These are phyloP conservation scores for Perithous albicinctus DNA, from an alignment of 2,888 invertebrate species.

Conservation along the genomic window DNA sequence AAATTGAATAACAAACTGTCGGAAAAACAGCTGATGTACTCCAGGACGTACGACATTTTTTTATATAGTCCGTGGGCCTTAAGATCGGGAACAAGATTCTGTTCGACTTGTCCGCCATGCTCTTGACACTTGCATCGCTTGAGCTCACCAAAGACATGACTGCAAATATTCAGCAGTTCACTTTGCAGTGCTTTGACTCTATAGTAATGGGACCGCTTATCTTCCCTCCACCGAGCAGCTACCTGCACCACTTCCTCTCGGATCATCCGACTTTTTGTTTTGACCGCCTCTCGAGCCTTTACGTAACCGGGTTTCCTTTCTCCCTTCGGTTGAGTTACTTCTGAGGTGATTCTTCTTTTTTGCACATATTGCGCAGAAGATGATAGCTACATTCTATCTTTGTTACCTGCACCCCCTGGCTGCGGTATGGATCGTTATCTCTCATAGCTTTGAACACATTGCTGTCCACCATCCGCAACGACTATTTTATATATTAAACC, in stretches of 20 bases:
- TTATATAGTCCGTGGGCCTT: slow-evolving; percentile 51
- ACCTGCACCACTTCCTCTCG: slow-evolving; percentile 21
- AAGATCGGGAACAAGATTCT: slow-evolving; percentile 51
- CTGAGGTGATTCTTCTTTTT: slow-evolving; percentile 39
- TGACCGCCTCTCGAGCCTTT: slow-evolving; percentile 24
- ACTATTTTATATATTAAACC: slow-evolving; percentile 60
- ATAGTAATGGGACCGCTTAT: slow-evolving; percentile 14
- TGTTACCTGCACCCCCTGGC: slow-evolving; percentile 61
- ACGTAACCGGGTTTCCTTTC: slow-evolving; percentile 9
- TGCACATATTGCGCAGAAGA: slow-evolving; percentile 70
- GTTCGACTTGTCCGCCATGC: slow-evolving; percentile 10
- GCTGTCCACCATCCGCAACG: slow-evolving; percentile 76
- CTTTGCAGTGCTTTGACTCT: slow-evolving; percentile 39
- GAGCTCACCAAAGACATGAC: slow-evolving; percentile 70
- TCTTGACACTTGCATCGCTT: slow-evolving; percentile 41
- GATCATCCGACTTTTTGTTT: slow-evolving; percentile 23
- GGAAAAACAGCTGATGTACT: slow-evolving; percentile 40
- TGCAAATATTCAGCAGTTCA: slow-evolving; percentile 61
- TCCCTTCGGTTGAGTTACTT: slow-evolving; percentile 2
- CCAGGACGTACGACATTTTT: slow-evolving; percentile 37
- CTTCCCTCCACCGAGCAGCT: slow-evolving; percentile 13
- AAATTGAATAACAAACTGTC: slow-evolving; percentile 62
- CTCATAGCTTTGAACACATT: slow-evolving; percentile 75
- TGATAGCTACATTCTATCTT: slow-evolving; percentile 77
- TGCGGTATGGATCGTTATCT: slow-evolving; percentile 71